Evolutionary conservation across 2,113 vertebrate species (phyloP).

Genomic region (Cardinalis cardinalis): DNA sequence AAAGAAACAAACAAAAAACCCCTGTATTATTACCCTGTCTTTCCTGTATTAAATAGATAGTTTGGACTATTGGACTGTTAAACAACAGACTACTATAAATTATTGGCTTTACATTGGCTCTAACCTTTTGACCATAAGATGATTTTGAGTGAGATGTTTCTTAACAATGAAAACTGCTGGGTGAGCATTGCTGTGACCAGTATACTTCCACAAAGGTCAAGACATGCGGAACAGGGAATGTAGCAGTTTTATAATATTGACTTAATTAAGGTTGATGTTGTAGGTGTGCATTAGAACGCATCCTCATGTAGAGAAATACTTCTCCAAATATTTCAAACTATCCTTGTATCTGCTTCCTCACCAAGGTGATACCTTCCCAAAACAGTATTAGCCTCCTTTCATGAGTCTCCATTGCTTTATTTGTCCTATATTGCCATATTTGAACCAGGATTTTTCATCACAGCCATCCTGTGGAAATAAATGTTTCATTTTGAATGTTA

Average conservation of each 20-base stretch:
- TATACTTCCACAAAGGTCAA: not conserved
- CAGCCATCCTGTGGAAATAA: not conserved
- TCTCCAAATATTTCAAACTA: not conserved
- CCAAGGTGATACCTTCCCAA: fast-evolving
- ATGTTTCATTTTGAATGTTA: not conserved
- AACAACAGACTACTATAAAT: not conserved
- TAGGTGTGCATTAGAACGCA: not conserved
- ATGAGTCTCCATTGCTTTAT: not conserved
- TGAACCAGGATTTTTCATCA: not conserved
- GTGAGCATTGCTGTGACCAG: not conserved
- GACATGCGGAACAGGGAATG: not conserved
- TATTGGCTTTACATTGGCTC: not conserved
- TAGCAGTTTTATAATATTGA: not conserved
- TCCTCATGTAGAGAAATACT: not conserved
- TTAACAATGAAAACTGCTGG: not conserved
- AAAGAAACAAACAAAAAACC: fast-evolving
- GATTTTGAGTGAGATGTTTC: not conserved
- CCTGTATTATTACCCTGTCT: not conserved
- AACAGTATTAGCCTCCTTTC: not conserved
- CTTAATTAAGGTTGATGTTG: not conserved
- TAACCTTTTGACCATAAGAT: not conserved
- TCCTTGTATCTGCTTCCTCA: not conserved
- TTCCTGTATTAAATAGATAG: not conserved
- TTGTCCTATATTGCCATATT: not conserved
- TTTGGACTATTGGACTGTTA: not conserved